phyloP scores from a whole-genome alignment of 2,888 invertebrate species.

The Troides oblongomaculatus region DNA sequence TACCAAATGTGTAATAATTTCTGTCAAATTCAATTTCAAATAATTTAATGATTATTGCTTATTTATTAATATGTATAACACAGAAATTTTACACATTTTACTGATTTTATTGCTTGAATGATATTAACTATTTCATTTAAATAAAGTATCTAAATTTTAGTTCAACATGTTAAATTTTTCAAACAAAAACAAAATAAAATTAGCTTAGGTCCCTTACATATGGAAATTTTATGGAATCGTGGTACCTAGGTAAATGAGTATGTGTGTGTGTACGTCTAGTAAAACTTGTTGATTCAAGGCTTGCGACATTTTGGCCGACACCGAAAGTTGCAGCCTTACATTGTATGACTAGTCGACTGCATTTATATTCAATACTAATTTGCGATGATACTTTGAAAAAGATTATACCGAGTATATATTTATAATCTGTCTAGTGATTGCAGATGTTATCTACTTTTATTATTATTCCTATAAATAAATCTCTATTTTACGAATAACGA shows the following conservation, averaged over 20 bases:
- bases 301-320: slow-evolving; percentile 63
- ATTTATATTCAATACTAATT: neutral
- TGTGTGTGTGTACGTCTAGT: slow-evolving; percentile 46
- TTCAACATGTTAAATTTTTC: too few relatives aligned
- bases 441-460: neutral
- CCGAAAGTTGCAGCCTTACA: slow-evolving; percentile 66
- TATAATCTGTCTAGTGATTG: neutral
- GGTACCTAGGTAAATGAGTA: neutral
- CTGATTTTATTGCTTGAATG: too few relatives aligned
- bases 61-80: too few relatives aligned
- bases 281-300: slow-evolving; percentile 64
- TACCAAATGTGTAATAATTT: too few relatives aligned
- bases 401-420: neutral
- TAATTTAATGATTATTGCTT: too few relatives aligned
- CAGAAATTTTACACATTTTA: too few relatives aligned
- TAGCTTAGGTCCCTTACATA: neutral
- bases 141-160: too few relatives aligned
- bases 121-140: too few relatives aligned
- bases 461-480: neutral
- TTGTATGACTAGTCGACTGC: slow-evolving; percentile 52
- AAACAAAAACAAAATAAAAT: neutral
- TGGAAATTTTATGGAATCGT: slow-evolving; percentile 3
- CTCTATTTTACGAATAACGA: neutral
- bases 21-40: too few relatives aligned
- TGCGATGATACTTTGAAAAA: neutral